Evolutionary conservation across 2,888 invertebrate species (phyloP), one percentile per base, ranked within the genome.

Genomic region (Biston betularia): DNA sequence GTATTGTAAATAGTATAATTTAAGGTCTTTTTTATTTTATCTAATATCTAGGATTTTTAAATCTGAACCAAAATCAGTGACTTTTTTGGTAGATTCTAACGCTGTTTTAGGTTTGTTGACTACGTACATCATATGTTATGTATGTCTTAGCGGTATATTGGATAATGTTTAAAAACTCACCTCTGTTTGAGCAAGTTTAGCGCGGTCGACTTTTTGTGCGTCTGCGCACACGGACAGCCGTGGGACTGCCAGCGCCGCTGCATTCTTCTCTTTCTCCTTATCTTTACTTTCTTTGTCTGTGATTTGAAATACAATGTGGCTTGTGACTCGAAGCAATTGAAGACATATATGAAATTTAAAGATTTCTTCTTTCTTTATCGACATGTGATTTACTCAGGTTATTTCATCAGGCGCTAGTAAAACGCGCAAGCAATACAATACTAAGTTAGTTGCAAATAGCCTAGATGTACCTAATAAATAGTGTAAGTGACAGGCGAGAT

Each of bases 121-220:
- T 3, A 24, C 1, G 24, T 24, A 24, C 24, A 24, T 24, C n/a
- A n/a, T n/a, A n/a, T n/a, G n/a, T n/a, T n/a, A n/a, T n/a, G n/a
- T n/a, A n/a, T n/a, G n/a, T n/a, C 24, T 24, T 6, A 38, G 9
- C 0, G 38, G 38, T 38, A 8, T n/a, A 8, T n/a, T n/a, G n/a
- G 6, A n/a, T n/a, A 44, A 44, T 3, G 10, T 48, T 48, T 24
- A 6, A 0, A 42, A 68, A 24, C 53, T 63, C 85, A 96, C 96
- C 95, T 98, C 98, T 75, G 98, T 98, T 93, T 98, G 98, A 60
- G 98, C 98, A 70, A 98, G 93, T 91, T 98, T 98, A 69, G 97
- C 96, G 72, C 98, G 95, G 88, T 98, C 98, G 33, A 98, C 98
- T 94, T 98, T 98, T 87, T 98, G 98, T 72, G 97, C 97, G 85